These are phyloP conservation scores for Phalacrocorax pelagicus DNA, from an alignment of 2,113 vertebrate species.

Conservation along the genomic window DNA sequence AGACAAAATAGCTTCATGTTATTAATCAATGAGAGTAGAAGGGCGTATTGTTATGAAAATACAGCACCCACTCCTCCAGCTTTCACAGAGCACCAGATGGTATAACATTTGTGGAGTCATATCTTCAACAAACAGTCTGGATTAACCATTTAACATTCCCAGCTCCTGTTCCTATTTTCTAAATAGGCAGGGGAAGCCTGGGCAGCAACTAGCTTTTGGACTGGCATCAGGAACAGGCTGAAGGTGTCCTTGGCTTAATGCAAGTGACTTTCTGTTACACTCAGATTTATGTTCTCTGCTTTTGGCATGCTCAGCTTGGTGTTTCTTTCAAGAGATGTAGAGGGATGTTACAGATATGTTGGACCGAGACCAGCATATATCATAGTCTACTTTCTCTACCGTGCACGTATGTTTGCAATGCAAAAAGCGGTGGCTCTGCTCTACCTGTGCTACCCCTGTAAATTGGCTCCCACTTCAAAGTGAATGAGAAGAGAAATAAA, in stretches of 20 bases:
- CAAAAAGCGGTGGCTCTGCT: neutral
- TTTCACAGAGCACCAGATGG: slow-evolving; percentile 35
- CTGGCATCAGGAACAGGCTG: neutral
- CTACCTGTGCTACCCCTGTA: neutral
- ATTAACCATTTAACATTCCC: neutral
- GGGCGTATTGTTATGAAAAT: slow-evolving; percentile 57
- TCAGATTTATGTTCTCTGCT: neutral
- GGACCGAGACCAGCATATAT: neutral
- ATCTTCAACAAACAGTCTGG: neutral
- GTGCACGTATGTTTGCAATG: rapidly evolving
- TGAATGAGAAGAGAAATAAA: neutral
- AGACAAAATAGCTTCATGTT: slow-evolving; percentile 38
- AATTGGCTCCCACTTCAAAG: neutral
- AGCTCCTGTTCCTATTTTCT: neutral
- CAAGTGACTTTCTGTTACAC: neutral
- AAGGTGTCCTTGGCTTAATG: slow-evolving; percentile 41
- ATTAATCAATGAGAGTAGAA: slow-evolving; percentile 50
- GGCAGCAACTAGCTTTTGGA: neutral
- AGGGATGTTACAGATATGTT: neutral
- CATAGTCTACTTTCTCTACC: neutral
- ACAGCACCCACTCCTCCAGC: slow-evolving; percentile 52
- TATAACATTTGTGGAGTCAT: slow-evolving; percentile 35
- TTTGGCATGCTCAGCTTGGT: neutral
- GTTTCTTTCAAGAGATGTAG: neutral
- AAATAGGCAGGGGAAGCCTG: neutral